These are phyloP conservation scores for Spisula solida DNA, from an alignment of 2,888 invertebrate genomes.

Conservation along the genomic window DNA sequence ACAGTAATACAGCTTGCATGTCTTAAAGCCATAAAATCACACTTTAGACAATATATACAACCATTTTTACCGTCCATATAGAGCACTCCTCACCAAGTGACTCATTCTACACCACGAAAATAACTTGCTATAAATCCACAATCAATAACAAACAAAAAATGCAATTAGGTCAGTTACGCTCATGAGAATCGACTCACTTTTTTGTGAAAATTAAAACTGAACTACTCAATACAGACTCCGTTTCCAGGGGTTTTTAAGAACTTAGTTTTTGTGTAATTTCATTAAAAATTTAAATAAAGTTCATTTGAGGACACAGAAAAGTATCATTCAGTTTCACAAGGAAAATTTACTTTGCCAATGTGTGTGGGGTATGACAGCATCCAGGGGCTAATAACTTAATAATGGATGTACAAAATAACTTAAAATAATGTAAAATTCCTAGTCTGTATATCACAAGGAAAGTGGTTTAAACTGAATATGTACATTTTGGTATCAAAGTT, in stretches of 20 bases:
- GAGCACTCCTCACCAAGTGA: neutral
- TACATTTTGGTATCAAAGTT: no score
- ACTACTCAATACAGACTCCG: neutral
- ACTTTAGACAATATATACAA: neutral
- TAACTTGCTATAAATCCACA: neutral
- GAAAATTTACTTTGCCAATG: no score
- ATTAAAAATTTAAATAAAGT: no score
- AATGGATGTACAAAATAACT: neutral
- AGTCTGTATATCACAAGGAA: neutral
- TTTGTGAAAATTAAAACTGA: neutral
- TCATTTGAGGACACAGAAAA: no score
- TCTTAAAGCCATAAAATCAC: constrained; percentile 2
- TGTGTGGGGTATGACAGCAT: no score
- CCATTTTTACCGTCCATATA: neutral
- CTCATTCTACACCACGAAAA: neutral
- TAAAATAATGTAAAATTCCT: neutral
- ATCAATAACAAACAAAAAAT: constrained; percentile 3
- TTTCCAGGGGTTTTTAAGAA: neutral
- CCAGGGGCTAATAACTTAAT: no score
- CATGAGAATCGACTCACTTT: neutral
- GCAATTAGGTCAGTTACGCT: constrained; percentile 2
- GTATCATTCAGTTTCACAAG: no score
- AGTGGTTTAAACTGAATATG: neutral
- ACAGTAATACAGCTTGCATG: neutral
- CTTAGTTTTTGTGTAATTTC: neutral